Evolutionary conservation across 2,797 vertebrate genomes (phyloP).

Genomic region (Sylvia borin): DNA sequence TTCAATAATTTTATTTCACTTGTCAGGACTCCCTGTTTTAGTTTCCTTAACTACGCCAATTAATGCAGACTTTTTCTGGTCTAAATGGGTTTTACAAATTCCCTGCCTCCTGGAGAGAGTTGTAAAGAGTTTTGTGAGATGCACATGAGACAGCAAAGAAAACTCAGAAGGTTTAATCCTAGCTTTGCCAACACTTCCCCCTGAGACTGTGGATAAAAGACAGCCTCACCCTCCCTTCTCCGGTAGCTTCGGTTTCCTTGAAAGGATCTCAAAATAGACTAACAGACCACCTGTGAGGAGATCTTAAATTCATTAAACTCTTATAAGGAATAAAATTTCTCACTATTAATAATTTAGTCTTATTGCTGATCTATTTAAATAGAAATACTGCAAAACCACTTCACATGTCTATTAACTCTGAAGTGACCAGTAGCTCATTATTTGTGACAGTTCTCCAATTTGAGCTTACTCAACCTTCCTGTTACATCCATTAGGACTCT

Average conservation of each 20-base stretch:
- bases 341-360: background rate
- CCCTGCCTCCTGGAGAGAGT: background rate
- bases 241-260: background rate
- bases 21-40: background rate
- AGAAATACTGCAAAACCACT: background rate
- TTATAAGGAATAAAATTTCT: background rate
- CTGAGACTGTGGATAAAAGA: background rate
- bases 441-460: background rate
- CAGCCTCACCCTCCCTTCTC: background rate
- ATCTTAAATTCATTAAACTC: constrained; percentile 13
- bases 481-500: background rate
- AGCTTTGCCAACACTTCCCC: background rate
- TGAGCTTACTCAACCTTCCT: background rate
- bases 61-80: background rate
- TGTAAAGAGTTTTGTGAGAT: background rate
- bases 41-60: background rate
- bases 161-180: background rate
- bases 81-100: background rate
- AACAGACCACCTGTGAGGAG: background rate
- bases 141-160: background rate
- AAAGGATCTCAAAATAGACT: constrained; percentile 15
- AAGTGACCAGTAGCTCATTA: background rate
- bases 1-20: background rate
- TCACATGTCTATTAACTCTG: background rate
- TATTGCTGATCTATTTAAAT: background rate